A percentile compares a stretch with the other conserved stretches of the same genome.
Conservation (phyloP, 2,113 vertebrate genomes). For the Larimichthys crocea region DNA sequence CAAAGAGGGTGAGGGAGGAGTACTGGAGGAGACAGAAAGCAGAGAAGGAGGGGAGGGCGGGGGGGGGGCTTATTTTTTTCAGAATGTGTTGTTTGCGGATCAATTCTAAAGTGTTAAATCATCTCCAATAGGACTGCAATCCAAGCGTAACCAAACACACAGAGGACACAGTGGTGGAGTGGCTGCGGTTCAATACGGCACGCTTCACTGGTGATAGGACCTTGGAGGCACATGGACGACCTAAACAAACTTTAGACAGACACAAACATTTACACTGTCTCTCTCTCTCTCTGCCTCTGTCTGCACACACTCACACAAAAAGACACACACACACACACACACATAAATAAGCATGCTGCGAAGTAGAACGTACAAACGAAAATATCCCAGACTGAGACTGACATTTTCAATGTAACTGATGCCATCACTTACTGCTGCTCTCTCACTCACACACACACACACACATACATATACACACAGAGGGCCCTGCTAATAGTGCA, state of each 20-base stretch:
- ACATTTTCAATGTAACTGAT: conserved; percentile 77
- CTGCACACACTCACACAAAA: conserved; percentile 13
- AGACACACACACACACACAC: conserved; percentile 27
- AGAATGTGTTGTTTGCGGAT: conserved; percentile 46
- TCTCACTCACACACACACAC: conserved; percentile 12
- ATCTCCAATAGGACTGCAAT: conserved; percentile 57
- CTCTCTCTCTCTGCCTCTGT: background rate
- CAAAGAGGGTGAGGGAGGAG: conserved; percentile 41
- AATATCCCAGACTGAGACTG: conserved; percentile 60
- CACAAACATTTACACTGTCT: conserved; percentile 53
- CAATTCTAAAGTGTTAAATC: conserved; percentile 66
- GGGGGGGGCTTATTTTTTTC: conserved; percentile 20
- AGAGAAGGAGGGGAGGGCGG: background rate
- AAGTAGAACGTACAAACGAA: conserved; percentile 36
- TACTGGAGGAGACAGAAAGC: conserved; percentile 40
- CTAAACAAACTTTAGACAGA: conserved; percentile 63
- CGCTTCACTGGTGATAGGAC: conserved; percentile 56
- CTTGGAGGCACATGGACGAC: conserved; percentile 52
- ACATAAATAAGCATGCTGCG: conserved; percentile 44
- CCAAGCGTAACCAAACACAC: conserved; percentile 56
- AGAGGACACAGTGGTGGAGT: conserved; percentile 57
- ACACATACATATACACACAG: conserved; percentile 32
- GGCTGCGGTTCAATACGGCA: conserved; percentile 58
- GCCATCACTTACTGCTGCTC: conserved; percentile 52
- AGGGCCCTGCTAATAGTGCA: conserved; percentile 65